These are phyloP conservation scores for Sialis fuliginosa DNA, from an alignment of 2,888 invertebrate species.

Conservation along the genomic window DNA sequence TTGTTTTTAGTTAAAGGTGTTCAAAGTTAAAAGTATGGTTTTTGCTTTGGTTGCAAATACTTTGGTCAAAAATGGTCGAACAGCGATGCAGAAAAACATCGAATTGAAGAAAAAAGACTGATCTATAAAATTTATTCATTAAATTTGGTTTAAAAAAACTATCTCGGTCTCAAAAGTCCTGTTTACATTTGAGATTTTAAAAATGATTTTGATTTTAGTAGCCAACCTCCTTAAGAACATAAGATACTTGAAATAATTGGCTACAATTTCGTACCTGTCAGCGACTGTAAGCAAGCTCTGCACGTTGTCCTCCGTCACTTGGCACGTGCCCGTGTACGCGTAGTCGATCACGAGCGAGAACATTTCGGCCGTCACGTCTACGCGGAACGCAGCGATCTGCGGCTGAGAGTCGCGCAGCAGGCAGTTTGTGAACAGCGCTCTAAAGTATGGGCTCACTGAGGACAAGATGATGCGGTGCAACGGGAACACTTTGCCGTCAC, in stretches of 20 bases:
- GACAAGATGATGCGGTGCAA: slow-evolving; percentile 54
- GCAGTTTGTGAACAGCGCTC: slow-evolving; percentile 50
- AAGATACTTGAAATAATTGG: slow-evolving; percentile 14
- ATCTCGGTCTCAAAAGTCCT: too few species aligned
- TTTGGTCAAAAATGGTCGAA: too few species aligned
- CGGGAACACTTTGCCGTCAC: slow-evolving; percentile 38
- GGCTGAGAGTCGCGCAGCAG: slow-evolving; percentile 39
- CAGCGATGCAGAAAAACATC: too few species aligned
- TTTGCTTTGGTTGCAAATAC: too few species aligned
- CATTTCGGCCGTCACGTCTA: slow-evolving; percentile 37
- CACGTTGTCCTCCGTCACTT: slow-evolving; percentile 45
- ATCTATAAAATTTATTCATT: too few species aligned
- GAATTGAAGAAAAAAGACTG: too few species aligned
- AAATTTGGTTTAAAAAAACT: too few species aligned
- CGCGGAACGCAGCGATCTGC: slow-evolving; percentile 39
- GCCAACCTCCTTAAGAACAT: too few species aligned
- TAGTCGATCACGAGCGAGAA: slow-evolving; percentile 54
- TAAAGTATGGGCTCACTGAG: slow-evolving; percentile 56
- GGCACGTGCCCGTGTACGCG: slow-evolving; percentile 52
- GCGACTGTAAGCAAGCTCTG: slow-evolving; percentile 49
- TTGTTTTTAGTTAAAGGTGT: too few species aligned
- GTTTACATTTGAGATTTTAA: too few species aligned
- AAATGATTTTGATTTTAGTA: too few species aligned
- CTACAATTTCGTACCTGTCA: slow-evolving; percentile 54
- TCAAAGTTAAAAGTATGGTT: too few species aligned